A percentile compares a stretch with the other conserved stretches of the same genome.
phyloP scores from a whole-genome alignment of 2,888 invertebrate species.

The Chouioia cunea region DNA sequence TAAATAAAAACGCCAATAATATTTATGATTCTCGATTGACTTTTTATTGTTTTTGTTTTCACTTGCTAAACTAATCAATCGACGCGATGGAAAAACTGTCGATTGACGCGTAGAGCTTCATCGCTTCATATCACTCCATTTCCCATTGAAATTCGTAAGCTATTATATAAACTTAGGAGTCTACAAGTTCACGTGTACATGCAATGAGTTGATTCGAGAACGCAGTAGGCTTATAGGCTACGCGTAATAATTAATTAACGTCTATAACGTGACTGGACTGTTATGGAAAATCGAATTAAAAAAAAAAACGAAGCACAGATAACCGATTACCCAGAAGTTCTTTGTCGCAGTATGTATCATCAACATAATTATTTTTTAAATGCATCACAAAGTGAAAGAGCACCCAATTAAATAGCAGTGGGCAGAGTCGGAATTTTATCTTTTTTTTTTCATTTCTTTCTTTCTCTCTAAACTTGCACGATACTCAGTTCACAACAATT shows the following conservation, averaged over 20 bases:
- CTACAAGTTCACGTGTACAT: background rate
- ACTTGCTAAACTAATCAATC: constrained; percentile 11
- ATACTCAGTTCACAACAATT: too few species aligned
- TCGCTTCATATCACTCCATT: too few species aligned
- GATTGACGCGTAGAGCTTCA: too few species aligned
- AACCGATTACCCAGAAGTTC: constrained; percentile 22
- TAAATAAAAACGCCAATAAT: background rate
- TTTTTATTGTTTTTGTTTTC: constrained; percentile 4
- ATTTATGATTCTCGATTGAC: constrained; percentile 13
- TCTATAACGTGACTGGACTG: constrained; percentile 61
- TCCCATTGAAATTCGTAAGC: background rate
- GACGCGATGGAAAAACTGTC: constrained; percentile 1
- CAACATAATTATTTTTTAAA: constrained; percentile 16
- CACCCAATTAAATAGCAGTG: background rate
- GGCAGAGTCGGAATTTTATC: too few species aligned
- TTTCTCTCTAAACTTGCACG: too few species aligned
- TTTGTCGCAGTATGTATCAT: constrained; percentile 1
- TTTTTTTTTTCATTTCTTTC: too few species aligned
- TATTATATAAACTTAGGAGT: constrained; percentile 18
- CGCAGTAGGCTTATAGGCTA: constrained; percentile 46
- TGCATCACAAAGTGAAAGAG: constrained; percentile 23
- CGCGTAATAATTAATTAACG: constrained; percentile 59
- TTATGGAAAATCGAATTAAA: constrained; percentile 62
- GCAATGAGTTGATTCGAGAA: constrained; percentile 13
- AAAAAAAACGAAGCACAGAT: constrained; percentile 40